Evolutionary conservation across 2,113 vertebrate species (phyloP), one percentile per base, ranked within the genome.

Genomic region (Pedionomus torquatus): DNA sequence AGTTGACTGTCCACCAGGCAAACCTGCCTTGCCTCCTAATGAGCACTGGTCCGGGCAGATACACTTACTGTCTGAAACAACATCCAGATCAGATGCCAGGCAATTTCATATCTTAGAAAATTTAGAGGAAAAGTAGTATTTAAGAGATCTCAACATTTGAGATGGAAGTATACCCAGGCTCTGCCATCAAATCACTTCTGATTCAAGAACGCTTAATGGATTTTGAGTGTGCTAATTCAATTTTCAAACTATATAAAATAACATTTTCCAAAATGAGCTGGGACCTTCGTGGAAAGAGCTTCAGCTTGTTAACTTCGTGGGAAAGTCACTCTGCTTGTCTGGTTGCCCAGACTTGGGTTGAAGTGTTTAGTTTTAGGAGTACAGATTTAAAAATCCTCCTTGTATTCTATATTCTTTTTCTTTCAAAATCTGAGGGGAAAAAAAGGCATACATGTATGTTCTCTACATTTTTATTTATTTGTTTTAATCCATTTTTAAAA

Each of bases 381-480:
- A 21, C 10, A 55, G 46, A 13, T 70, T 90, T 79, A 15, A 85
- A 85, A 87, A 28, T 58, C 39, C 26, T 71, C 17, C 43, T 24
- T 82, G 35, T 87, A 26, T 66, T 88, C 13, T 43, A 75, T 72
- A 25, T 71, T 33, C 0, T 46, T 84, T 68, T 70, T 78, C 28
- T 55, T 82, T 83, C 6, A 13, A 52, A 82, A 88, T n/a, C 8
- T 51, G 46, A 64, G 30, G 35, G 13, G 6, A 17, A 68, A 26
- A 26, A 71, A 30, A 28, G 3, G 3, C 37, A 8, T 11, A n/a
- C 5, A 8, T 0, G 1, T 46, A 11, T 51, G 12, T 23, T 61
- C 35, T 31, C 55, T 86, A 37, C 13, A 4, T 11, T 71, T 69
- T 35, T 44, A 33, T 64, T 3, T 35, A 39, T 72, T 93, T 80